phyloP scores from a whole-genome alignment of 2,113 vertebrate genomes.

The Carollia perspicillata region DNA sequence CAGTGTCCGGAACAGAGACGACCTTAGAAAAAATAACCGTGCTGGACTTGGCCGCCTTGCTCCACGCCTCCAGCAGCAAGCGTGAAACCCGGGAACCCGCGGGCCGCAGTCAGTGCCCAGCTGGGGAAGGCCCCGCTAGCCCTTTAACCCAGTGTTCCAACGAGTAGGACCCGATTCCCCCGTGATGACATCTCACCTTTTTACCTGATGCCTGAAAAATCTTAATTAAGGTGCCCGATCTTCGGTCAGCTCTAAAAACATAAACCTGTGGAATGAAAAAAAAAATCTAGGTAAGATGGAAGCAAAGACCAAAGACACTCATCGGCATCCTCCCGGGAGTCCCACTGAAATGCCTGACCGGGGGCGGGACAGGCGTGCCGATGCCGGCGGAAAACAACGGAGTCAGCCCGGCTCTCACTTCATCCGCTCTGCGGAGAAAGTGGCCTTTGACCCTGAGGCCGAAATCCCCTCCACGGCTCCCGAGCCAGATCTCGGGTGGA shows the following conservation, averaged over 20 bases:
- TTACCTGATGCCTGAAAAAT: conserved; percentile 95
- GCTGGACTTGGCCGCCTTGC: not conserved
- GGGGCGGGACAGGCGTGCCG: not conserved
- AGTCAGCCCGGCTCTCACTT: not conserved
- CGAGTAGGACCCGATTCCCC: not conserved
- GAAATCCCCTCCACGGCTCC: not conserved
- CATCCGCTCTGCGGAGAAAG: not conserved
- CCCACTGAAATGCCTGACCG: not conserved
- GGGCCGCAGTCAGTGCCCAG: not conserved
- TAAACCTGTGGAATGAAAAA: conserved; percentile 88
- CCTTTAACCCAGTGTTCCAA: not conserved
- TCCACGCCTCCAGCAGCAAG: not conserved
- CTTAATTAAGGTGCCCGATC: conserved; percentile 88
- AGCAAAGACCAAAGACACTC: not conserved
- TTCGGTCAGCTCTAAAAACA: conserved; percentile 94
- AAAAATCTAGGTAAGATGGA: conserved; percentile 8
- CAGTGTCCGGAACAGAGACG: not conserved
- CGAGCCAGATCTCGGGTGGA: accelerated
- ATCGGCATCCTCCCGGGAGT: not conserved
- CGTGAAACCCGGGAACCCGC: not conserved
- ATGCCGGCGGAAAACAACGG: accelerated
- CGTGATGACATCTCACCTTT: conserved; percentile 85
- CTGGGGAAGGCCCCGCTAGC: not conserved
- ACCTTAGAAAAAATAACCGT: not conserved
- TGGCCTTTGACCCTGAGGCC: not conserved